Evolutionary conservation across 2,113 vertebrate species (phyloP), one percentile per base, ranked within the genome.

Genomic region (Vulpes vulpes): DNA sequence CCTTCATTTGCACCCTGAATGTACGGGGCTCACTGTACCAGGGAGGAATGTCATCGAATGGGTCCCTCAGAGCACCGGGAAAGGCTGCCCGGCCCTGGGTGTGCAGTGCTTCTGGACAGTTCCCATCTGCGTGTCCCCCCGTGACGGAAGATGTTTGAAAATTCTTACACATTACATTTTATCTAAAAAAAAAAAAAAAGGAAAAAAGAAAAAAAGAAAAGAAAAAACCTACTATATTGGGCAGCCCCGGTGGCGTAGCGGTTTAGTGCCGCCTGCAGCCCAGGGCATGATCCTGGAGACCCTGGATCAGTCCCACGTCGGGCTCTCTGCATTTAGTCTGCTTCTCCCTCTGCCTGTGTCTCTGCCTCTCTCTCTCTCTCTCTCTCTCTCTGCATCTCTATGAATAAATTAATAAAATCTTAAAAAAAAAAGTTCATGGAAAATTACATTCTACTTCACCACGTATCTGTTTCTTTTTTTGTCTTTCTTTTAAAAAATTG

Each of bases 11-110:
- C 59, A 19, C 16, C 0, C 1, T 27, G 71, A 79, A 55, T 16
- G 0, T 14, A 8, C 0, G 19, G 11, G 16, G 49, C 57, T 93
- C 1, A 1, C 51, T 78, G 12, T 60, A 11, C 53, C 30, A 16
- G 17, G 71, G 65, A 62, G 15, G 3, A 38, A 20, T 22, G 32
- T 1, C 6, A 10, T 3, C 1, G 0, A 19, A 11, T 3, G 55
- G 1, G 15, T n/a, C 49, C 35, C 35, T 81, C 57, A 0, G 38
- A 74, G n/a, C 38, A 9, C 5, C 9, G 16, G n/a, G 32, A 23
- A 35, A 12, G 16, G n/a, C 7, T 7, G 3, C 22, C 2, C 11
- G 17, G 43, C 8, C 0, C 17, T 1, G 27, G 35, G 4, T 5
- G 20, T 2, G 16, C 27, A 4, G 57, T 2, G 19, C 19, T 69